Conservation (phyloP, 1,140 invertebrate species). For the Lucilia cuprina region DNA sequence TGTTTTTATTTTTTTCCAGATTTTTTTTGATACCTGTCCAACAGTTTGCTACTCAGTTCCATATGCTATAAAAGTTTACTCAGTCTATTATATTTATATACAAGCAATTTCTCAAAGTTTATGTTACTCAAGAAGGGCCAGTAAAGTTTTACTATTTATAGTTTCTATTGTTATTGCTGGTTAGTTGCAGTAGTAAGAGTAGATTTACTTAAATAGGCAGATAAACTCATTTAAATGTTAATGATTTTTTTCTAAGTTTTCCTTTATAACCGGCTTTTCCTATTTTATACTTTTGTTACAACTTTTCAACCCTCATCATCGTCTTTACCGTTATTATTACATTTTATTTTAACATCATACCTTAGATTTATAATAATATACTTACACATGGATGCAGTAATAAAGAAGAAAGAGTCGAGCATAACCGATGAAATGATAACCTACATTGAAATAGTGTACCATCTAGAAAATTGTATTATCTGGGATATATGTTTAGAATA, state of each 20-base stretch:
- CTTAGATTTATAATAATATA: not conserved
- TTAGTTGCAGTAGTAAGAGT: not conserved
- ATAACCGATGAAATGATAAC: not conserved
- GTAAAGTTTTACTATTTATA: not conserved
- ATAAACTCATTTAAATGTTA: conserved; percentile 34
- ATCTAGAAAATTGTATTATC: too few species aligned
- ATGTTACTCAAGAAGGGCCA: not conserved
- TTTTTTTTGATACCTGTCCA: not conserved
- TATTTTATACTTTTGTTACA: not conserved
- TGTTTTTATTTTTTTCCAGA: too few species aligned
- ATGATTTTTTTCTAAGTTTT: conserved; percentile 15
- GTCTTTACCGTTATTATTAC: not conserved
- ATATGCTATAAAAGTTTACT: too few species aligned
- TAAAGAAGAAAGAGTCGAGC: not conserved
- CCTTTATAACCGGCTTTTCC: not conserved
- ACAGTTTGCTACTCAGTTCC: not conserved
- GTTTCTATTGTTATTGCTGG: not conserved
- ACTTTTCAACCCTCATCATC: conserved; percentile 6
- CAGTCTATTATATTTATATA: not conserved
- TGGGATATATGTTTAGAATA: too few species aligned
- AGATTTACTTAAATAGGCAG: conserved; percentile 27
- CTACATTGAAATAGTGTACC: too few species aligned
- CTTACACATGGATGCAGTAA: not conserved
- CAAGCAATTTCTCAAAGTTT: not conserved
- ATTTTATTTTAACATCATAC: not conserved